Evolutionary conservation across 1,140 invertebrate genomes (phyloP), one percentile per base, ranked within the genome.

Genomic region (Trichonephila clavipes): DNA sequence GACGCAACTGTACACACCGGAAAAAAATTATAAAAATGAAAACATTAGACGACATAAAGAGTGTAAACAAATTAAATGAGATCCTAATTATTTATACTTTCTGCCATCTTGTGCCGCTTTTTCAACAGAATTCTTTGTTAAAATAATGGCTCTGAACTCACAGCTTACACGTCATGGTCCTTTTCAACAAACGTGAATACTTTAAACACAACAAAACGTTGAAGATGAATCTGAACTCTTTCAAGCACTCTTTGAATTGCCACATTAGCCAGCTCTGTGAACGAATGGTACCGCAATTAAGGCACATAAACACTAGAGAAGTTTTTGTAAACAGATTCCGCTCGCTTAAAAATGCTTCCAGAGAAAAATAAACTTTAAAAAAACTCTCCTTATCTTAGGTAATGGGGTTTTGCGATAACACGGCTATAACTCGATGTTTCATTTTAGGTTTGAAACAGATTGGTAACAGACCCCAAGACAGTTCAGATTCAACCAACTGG

Each of bases 241-340:
- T 28, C 72, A 77, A 77, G 34, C 82, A 58, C 24, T 59, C 51
- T 58, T 83, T 58, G 82, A 83, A 83, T 83, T n/a, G 51, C 82
- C 82, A 83, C 82, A 83, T 83, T 83, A 83, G 19, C 51, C 58
- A 21, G 19, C 24, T n/a, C 24, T 19, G 40, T 21, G 51, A 28
- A 83, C 51, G 44, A 24, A 59, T 83, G 82, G 44, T 12, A 24
- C 40, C 0, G 82, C 82, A 58, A 83, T 83, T 83, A 83, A 83
- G 21, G 21, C 16, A 6, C 51, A 59, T 59, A 83, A 83, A 51
- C 82, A 83, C 82, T 58, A 16, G 8, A 24, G 19, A 19, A 5
- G 82, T 51, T 83, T 83, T 51, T 59, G 82, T 83, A 83, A 83
- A 59, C 82, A 83, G 59, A 59, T 83, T 51, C 82, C 82, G 51